A percentile compares a stretch with the other conserved stretches of the same genome.
Evolutionary conservation across 2,113 vertebrate species (phyloP).

Genomic region (Anhinga rufa): DNA sequence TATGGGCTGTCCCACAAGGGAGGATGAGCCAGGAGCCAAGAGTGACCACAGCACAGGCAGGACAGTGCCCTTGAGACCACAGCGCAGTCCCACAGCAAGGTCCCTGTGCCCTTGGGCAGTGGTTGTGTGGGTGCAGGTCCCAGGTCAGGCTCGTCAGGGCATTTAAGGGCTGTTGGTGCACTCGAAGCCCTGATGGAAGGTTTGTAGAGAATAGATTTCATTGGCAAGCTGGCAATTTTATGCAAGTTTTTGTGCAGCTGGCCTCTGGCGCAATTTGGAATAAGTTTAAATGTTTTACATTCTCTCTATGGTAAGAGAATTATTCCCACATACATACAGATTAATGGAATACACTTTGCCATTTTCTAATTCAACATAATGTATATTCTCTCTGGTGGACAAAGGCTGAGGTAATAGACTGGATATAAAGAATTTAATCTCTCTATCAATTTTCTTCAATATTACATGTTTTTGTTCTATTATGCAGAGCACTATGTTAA

Average conservation of each 20-base stretch:
- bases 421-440: neutral
- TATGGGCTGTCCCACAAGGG: neutral
- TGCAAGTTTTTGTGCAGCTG: neutral
- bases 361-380: neutral
- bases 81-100: no score
- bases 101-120: neutral
- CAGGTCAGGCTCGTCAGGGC: neutral
- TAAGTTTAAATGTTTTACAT: neutral
- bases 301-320: neutral
- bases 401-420: neutral
- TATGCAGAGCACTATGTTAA: neutral
- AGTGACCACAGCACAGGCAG: neutral
- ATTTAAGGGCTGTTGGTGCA: neutral
- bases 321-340: neutral
- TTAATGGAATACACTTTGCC: neutral
- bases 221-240: neutral
- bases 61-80: no score
- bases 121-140: neutral
- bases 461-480: neutral
- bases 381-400: neutral
- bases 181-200: neutral
- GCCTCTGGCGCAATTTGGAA: neutral
- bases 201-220: neutral
- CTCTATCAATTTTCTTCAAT: neutral
- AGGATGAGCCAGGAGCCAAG: neutral